These are phyloP conservation scores for Andrena minutula DNA, from an alignment of 2,888 invertebrate species.

Conservation along the genomic window DNA sequence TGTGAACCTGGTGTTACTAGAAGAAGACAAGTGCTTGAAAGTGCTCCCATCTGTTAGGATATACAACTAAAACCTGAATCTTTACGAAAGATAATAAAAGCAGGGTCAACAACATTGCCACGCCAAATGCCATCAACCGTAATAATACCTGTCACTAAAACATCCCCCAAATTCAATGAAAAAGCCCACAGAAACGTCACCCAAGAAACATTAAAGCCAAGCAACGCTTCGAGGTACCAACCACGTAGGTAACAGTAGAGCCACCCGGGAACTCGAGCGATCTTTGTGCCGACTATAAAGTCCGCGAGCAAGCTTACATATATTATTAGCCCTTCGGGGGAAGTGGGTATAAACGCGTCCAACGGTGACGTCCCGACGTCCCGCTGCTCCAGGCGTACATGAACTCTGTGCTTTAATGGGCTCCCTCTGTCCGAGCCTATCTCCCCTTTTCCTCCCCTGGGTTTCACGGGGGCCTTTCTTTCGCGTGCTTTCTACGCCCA, in stretches of 20 bases:
- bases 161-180: too few relatives aligned
- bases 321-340: conserved; percentile 65
- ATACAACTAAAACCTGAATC: not conserved
- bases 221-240: not conserved
- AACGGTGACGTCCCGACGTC: conserved; percentile 70
- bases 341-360: conserved; percentile 67
- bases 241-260: not conserved
- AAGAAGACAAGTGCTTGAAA: not conserved
- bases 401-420: conserved; percentile 74
- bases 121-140: too few relatives aligned
- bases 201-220: not conserved
- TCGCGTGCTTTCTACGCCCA: conserved; percentile 27
- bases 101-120: too few relatives aligned
- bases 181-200: too few relatives aligned
- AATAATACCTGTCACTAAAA: too few relatives aligned
- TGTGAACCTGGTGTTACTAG: not conserved
- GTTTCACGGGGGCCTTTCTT: conserved; percentile 23
- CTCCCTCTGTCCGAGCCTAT: conserved; percentile 49
- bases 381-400: conserved; percentile 66
- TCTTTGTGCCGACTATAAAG: conserved; percentile 63
- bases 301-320: conserved; percentile 60
- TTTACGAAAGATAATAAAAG: not conserved
- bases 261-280: conserved; percentile 25
- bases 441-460: conserved; percentile 17
- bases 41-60: not conserved